Evolutionary conservation across 2,797 vertebrate genomes (phyloP).

Genomic region (Sitta carolinensis): DNA sequence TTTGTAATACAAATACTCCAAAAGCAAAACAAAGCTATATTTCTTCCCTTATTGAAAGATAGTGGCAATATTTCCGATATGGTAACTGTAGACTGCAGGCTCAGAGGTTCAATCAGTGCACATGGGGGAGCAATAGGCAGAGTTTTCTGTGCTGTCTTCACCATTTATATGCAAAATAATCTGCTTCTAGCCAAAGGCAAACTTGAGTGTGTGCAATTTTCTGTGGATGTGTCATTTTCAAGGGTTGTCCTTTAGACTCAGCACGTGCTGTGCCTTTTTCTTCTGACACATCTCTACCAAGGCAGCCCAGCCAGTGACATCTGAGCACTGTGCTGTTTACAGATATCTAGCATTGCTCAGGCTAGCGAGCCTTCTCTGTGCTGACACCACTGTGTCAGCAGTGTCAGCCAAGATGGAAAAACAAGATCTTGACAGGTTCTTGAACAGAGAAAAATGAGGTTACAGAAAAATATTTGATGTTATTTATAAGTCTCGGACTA

Average conservation of each 20-base stretch:
- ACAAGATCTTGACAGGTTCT: neutral
- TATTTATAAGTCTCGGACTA: neutral
- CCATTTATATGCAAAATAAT: constrained; percentile 21
- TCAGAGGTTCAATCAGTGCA: neutral
- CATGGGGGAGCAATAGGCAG: neutral
- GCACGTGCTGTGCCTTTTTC: neutral
- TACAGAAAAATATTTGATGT: neutral
- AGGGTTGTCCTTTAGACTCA: neutral
- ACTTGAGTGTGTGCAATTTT: neutral
- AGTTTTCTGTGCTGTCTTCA: neutral
- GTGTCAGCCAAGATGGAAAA: constrained; percentile 14
- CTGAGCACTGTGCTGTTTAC: neutral
- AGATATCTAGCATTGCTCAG: neutral
- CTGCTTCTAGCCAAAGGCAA: neutral
- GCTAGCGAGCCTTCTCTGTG: neutral
- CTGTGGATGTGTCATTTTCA: neutral
- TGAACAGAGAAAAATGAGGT: neutral
- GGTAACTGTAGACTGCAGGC: neutral
- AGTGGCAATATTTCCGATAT: neutral
- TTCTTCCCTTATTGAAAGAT: constrained; percentile 21
- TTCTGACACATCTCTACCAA: neutral
- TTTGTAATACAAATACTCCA: constrained; percentile 8
- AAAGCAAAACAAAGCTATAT: neutral
- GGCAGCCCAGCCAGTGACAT: neutral
- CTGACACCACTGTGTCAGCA: neutral